Evolutionary conservation across 2,888 invertebrate species (phyloP), one percentile per base, ranked within the genome.

Genomic region (Abrostola triplasia): DNA sequence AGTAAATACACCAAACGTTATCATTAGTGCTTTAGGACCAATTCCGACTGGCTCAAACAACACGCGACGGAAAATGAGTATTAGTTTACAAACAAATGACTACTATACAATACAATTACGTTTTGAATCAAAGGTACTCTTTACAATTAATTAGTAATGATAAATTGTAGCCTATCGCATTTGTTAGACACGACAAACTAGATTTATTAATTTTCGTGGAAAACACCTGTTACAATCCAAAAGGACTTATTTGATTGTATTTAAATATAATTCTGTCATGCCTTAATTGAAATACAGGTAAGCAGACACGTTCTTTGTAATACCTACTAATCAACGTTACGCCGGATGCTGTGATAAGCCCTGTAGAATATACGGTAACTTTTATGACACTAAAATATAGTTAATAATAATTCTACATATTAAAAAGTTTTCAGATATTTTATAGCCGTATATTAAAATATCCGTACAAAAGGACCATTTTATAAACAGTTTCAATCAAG

Each of bases 51-150:
- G 24, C 24, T 24, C 24, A 40, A 11, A 35, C 49, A 12, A 13
- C 70, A 71, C 74, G 70, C 74, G 59, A 73, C 58, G n/a, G 38
- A 40, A 59, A 63, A 71, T 57, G 59, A 57, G 11, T 37, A 38
- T 69, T 57, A 6, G 12, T 56, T 36, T n/a, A 52, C 13, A 71
- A 71, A 74, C 64, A 7, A 69, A 69, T 59, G 47, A 38, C 24
- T 58, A 36, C 50, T 53, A n/a, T 57, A 74, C 59, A 63, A 71
- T 48, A 69, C 38, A 71, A 63, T 71, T 48, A 54, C 13, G 48
- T 59, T 64, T 51, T 64, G 49, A 54, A 74, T 57, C 75, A 64
- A 63, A 57, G 52, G 42, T 49, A 51, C 38, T 5, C 1, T 10
- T 40, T 53, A 63, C 44, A 50, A 67, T 72, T 72, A 73, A 73